Evolutionary conservation across 2,888 invertebrate species (phyloP).

Genomic region (Stenolophus ochropezus): DNA sequence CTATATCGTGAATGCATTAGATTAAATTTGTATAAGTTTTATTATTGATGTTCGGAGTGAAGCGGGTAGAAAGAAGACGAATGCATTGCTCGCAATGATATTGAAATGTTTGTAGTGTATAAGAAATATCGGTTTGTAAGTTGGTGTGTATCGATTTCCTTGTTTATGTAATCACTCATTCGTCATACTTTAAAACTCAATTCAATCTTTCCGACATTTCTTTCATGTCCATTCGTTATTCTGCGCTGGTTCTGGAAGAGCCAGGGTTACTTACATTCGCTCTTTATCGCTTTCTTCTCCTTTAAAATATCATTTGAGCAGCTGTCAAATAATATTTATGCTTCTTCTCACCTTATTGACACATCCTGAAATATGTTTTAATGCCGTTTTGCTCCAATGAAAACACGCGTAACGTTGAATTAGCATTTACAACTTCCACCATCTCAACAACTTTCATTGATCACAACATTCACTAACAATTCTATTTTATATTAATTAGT

Average conservation of each 20-base stretch:
- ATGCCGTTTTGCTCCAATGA: slow-evolving; percentile 1
- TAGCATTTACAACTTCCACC: background rate
- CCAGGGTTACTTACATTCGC: background rate
- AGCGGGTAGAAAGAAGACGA: background rate
- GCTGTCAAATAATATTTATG: slow-evolving; percentile 44
- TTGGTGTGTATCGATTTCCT: slow-evolving; percentile 24
- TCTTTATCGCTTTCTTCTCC: slow-evolving; percentile 23
- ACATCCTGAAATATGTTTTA: slow-evolving; percentile 30
- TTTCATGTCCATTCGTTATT: slow-evolving; percentile 42
- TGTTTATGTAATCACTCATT: slow-evolving; percentile 44
- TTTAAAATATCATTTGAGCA: slow-evolving; percentile 44
- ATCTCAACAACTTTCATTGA: no score
- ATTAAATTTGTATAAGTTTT: background rate
- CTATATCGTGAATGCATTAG: background rate
- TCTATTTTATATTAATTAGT: no score
- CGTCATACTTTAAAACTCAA: slow-evolving; percentile 44
- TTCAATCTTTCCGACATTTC: slow-evolving; percentile 42
- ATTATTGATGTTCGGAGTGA: background rate
- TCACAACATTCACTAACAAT: no score
- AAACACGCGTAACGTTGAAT: background rate
- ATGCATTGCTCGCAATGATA: background rate
- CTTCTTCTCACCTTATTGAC: slow-evolving; percentile 38
- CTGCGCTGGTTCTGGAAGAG: background rate
- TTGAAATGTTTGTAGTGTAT: background rate
- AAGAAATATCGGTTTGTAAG: slow-evolving; percentile 8